A percentile compares a stretch with the other conserved stretches of the same genome.
Evolutionary conservation across 2,888 invertebrate species (phyloP).

Genomic region (Meliscaeva auricollis): DNA sequence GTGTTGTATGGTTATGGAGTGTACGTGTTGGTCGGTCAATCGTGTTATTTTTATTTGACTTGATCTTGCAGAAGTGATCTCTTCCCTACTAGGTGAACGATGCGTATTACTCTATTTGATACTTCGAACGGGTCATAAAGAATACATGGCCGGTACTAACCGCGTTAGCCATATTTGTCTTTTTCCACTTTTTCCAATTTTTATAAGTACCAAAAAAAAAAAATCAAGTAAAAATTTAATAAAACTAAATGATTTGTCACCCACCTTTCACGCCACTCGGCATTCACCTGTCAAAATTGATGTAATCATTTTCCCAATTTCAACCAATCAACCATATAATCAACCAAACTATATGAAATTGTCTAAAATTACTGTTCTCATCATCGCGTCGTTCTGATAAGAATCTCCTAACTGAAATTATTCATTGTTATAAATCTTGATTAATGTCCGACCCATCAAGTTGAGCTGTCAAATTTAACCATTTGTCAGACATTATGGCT

Average conservation of each 20-base stretch:
- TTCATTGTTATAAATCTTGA: constrained; percentile 17
- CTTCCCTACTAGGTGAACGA: too few relatives aligned
- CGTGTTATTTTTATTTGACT: too few relatives aligned
- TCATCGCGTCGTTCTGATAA: not conserved
- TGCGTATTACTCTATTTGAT: too few relatives aligned
- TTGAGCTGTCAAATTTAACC: not conserved
- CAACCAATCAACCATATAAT: not conserved
- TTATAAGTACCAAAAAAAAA: too few relatives aligned
- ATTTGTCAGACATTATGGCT: constrained; percentile 1
- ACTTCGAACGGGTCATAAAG: too few relatives aligned
- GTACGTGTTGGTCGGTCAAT: too few relatives aligned
- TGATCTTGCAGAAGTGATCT: too few relatives aligned
- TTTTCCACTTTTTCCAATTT: not conserved
- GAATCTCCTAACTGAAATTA: constrained; percentile 2
- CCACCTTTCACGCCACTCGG: not conserved
- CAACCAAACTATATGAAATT: not conserved
- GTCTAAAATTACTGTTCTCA: not conserved
- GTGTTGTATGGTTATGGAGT: too few relatives aligned
- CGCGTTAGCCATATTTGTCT: too few relatives aligned
- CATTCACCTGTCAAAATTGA: constrained; percentile 2
- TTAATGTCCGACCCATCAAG: constrained; percentile 3
- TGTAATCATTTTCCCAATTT: not conserved
- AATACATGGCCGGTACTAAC: too few relatives aligned
- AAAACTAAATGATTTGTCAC: not conserved
- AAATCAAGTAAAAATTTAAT: not conserved